Evolutionary conservation across 2,797 vertebrate species (phyloP).

Genomic region (Adrianichthys oophorus): DNA sequence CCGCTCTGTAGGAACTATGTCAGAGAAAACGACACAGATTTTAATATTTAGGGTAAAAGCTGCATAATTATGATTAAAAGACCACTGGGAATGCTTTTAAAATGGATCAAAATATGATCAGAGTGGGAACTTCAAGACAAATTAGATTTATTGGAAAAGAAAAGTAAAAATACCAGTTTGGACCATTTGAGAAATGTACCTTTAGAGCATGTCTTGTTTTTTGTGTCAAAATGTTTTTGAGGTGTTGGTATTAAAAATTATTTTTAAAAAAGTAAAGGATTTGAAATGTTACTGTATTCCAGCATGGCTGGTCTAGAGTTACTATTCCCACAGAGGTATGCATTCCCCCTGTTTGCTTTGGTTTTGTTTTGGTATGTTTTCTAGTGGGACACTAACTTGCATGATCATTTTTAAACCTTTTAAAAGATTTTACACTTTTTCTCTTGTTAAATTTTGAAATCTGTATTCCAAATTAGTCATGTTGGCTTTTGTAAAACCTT

Average conservation of each 20-base stretch:
- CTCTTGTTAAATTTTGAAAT: neutral
- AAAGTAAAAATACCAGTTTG: too few relatives aligned
- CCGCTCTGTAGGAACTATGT: too few relatives aligned
- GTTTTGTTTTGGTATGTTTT: constrained; percentile 29
- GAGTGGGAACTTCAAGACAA: too few relatives aligned
- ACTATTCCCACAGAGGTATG: constrained; percentile 81
- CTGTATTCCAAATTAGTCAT: neutral
- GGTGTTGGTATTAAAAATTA: neutral
- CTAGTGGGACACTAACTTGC: constrained; percentile 10
- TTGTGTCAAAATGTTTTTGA: constrained; percentile 4
- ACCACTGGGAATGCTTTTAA: too few relatives aligned
- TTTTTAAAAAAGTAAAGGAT: constrained; percentile 29
- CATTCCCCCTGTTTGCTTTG: constrained; percentile 2
- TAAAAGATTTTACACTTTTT: neutral
- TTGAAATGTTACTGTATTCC: constrained; percentile 62
- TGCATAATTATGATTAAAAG: too few relatives aligned
- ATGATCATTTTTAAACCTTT: neutral
- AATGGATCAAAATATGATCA: too few relatives aligned
- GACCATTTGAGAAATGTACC: too few relatives aligned
- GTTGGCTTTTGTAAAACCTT: too few relatives aligned
- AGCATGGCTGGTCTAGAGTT: constrained; percentile 81
- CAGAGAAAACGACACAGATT: too few relatives aligned
- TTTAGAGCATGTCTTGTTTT: too few relatives aligned
- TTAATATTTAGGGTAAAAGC: too few relatives aligned
- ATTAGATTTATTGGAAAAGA: too few relatives aligned